Evolutionary conservation across 2,113 vertebrate species (phyloP), one percentile per base, ranked within the genome.

Genomic region (Scytalopus superciliaris): DNA sequence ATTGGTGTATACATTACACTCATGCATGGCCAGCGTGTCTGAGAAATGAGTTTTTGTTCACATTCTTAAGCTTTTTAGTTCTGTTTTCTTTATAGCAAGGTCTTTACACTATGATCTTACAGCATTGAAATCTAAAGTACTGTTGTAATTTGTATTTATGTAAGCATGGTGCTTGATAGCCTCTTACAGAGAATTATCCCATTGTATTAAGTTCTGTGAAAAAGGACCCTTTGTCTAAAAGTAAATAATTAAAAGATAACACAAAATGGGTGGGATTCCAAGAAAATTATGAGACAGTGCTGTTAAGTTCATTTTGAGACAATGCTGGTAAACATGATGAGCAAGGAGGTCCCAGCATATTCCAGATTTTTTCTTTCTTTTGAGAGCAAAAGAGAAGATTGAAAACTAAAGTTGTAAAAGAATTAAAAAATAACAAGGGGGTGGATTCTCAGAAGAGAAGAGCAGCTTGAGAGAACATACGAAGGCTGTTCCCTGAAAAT

Each of bases 401-500:
- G 45, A 84, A 96, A 85, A 72, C 14, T 23, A 23, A 90, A 85
- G 13, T 90, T 91, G 77, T 60, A 59, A 90, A 90, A 80, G 3
- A 95, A 59, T 24, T 50, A 30, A 80, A 84, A 94, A 92, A 67
- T 89, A 80, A 33, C 22, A 80, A 76, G 72, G 49, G 63, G n/a
- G 76, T 91, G 40, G 79, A 64, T 91, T 91, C 72, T 76, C 59
- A 91, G 82, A 82, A 92, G 67, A 44, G 52, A 92, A 80, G 72
- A 93, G 68, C 64, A 86, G 47, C 85, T 60, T 92, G 68, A 68
- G 35, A 92, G 64, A 92, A 92, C 84, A 59, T 81, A 91, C 59
- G 87, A 95, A 96, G 79, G 52, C 88, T n/a, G 35, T 88, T 92
- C 59, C 63, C 79, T 87, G 85, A 84, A 95, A 90, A 94, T 89